Evolutionary conservation across 1,140 invertebrate species (phyloP).

Genomic region (Chionoecetes opilio): DNA sequence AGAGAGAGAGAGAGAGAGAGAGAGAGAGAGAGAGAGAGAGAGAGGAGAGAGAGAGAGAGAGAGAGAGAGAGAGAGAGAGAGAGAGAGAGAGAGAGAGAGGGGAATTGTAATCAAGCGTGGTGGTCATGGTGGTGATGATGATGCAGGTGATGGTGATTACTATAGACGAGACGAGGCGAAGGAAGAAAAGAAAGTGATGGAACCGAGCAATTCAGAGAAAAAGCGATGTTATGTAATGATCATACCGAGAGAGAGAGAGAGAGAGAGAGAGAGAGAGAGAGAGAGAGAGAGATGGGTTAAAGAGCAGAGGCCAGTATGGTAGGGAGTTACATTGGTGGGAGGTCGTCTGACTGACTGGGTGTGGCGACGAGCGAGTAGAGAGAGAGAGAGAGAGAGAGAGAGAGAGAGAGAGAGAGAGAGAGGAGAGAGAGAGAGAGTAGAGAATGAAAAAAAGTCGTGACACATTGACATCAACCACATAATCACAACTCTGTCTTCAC

Average conservation of each 20-base stretch:
- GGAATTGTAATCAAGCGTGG: background rate
- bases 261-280: conserved; percentile 27
- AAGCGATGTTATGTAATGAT: background rate
- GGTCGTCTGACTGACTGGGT: background rate
- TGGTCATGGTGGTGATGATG: background rate
- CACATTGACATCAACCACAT: background rate
- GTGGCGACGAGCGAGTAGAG: background rate
- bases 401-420: conserved; percentile 35
- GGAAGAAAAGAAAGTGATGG: too few species aligned
- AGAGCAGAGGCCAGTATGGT: conserved; percentile 13
- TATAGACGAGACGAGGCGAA: too few species aligned
- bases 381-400: conserved; percentile 34
- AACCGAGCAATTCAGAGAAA: background rate
- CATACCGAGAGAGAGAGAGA: background rate
- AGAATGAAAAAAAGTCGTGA: background rate
- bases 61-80: too few species aligned
- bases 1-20: too few species aligned
- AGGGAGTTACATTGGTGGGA: background rate
- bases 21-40: too few species aligned
- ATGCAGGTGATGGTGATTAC: background rate
- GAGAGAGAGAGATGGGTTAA: conserved; percentile 17
- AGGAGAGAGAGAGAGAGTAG: conserved; percentile 39
- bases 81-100: too few species aligned
- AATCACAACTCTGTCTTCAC: background rate
- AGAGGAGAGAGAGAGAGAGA: background rate